Base-by-base conservation (phyloP, 1,140 invertebrate genomes). In the roundworm (Caenorhabditis elegans) region DNA sequence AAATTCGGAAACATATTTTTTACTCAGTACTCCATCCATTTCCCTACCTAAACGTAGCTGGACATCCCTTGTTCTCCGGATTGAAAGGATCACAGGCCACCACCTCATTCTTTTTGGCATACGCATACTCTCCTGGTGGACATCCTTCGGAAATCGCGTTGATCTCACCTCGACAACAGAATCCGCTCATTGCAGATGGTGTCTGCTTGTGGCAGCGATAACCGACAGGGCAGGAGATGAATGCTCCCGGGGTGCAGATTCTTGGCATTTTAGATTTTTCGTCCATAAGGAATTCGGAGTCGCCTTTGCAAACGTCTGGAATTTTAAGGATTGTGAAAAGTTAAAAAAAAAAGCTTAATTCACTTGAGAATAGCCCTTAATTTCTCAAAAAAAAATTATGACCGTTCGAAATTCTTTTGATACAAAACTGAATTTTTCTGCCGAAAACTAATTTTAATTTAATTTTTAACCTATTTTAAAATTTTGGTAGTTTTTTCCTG, bases 251-350 rank as follows among this genome's bases (percentile, higher is more conserved):
- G 11, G 87, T 88, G 55, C 87, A 88, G 22, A 86, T 85, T 48
- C 84, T 78, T 15, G 87, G 87, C 87, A 89, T 89, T 75, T 85
- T 85, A 6, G 88, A 86, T 39, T 84, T 87, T 17, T 89, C 88
- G 34, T 88, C 87, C 46, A 87, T 82, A 0, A 86, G 60, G 80
- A 88, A 88, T 76, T 86, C 88, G 8, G 80, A 78, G 49, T 87
- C 88, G 19, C 82, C 82, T 60, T 84, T 79, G 79, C 87, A 88
- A 17, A 88, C 86, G 48, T 88, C 87, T 88, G 77, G 81, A 88
- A 48, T 48, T 22, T 36, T 17, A 19, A 76, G 39, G 39, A 51
- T 24, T 36, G n/a, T n/a, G n/a, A 6, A 78, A n/a, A 11, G 2
- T 34, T 22, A 8, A 43, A 11, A 46, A 24, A 78, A 4, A 19